Conservation (phyloP, 2,888 invertebrate species). For the Andrena dorsata region DNA sequence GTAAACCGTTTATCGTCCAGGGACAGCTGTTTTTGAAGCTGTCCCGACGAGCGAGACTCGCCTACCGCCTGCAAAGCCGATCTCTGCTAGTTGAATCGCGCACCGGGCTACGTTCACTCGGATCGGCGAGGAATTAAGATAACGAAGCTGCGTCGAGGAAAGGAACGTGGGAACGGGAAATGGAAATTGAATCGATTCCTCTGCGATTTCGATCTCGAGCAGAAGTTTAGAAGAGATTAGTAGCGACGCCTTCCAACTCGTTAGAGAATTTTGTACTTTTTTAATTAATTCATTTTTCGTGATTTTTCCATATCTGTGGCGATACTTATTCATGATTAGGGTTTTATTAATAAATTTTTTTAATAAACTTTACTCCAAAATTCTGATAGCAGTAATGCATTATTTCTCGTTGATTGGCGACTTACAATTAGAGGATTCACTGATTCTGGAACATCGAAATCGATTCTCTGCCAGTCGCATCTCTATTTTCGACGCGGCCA, state of each 20-base stretch:
- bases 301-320: no score
- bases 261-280: no score
- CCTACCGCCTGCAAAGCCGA: constrained; percentile 21
- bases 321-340: no score
- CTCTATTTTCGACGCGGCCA: constrained; percentile 59
- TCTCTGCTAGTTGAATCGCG: constrained; percentile 17
- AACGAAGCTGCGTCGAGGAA: not conserved
- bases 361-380: not conserved
- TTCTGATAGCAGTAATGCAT: not conserved
- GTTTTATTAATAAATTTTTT: not conserved
- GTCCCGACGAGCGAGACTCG: not conserved
- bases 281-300: no score
- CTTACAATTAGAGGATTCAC: not conserved
- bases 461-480: constrained; percentile 19
- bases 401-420: not conserved
- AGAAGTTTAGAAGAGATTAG: not conserved
- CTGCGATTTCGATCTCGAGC: not conserved
- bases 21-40: constrained; percentile 18
- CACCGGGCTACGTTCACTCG: not conserved
- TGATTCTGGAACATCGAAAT: constrained; percentile 27
- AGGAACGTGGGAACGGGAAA: not conserved
- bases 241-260: not conserved
- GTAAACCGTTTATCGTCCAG: constrained; percentile 36
- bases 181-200: not conserved
- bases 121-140: constrained; percentile 25